Conservation (phyloP, 2,113 vertebrate species). For the Gopherus evgoodei region DNA sequence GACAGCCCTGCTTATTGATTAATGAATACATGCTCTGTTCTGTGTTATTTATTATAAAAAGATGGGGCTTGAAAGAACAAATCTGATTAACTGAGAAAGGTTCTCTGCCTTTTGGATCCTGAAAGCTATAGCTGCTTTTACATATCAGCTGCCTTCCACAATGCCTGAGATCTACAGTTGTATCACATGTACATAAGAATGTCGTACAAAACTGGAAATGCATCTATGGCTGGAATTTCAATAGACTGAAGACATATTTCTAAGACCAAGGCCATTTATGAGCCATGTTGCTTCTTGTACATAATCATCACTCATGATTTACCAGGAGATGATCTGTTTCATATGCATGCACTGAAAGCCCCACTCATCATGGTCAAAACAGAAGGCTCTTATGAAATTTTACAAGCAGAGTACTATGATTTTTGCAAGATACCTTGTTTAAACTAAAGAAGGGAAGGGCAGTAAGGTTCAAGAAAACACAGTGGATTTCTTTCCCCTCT, state of each 20-base stretch:
- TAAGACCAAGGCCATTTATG: not conserved
- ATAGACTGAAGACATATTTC: not conserved
- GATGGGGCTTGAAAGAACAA: not conserved
- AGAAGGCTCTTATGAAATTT: conserved; percentile 13
- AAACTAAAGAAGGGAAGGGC: conserved; percentile 8
- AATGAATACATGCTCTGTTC: not conserved
- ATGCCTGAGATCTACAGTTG: not conserved
- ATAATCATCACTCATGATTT: not conserved
- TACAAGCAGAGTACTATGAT: not conserved
- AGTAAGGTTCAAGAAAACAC: conserved; percentile 30
- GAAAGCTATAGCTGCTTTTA: not conserved
- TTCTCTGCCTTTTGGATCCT: not conserved
- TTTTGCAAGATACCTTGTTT: not conserved
- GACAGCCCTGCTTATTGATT: not conserved
- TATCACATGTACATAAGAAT: not conserved
- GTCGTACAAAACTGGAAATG: not conserved
- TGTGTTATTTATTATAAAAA: not conserved
- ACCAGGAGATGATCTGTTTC: conserved; percentile 14
- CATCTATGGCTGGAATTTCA: not conserved
- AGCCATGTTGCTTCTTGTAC: not conserved
- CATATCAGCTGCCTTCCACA: not conserved
- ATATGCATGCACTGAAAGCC: not conserved
- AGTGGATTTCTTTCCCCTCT: conserved; percentile 3
- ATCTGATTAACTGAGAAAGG: not conserved
- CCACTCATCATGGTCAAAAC: not conserved